Evolutionary conservation across 2,888 invertebrate genomes (phyloP), one percentile per base, ranked within the genome.

Genomic region (Chouioia cunea): DNA sequence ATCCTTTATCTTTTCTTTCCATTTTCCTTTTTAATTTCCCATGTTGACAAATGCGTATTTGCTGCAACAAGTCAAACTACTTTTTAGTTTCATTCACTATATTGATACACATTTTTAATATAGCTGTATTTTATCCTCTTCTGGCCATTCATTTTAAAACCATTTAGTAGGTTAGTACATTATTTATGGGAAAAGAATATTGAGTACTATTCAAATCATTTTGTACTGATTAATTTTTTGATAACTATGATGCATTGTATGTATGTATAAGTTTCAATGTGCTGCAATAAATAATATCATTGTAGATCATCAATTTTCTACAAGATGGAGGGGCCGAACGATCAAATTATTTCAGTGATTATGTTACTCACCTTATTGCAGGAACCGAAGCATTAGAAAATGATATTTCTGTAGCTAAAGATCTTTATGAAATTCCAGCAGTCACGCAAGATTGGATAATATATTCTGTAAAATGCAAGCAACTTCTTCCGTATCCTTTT

Each of bases 351-450:
- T 91, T 96, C 79, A 93, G 95, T 74, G 96, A 97, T 87, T 93
- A 93, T 87, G 94, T 97, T 76, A 97, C 97, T 53, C 97, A 97
- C 88, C 89, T 96, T 79, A 93, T 98, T 82, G 95, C 96, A 79
- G 97, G 94, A 27, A 88, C 91, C 77, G 93, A 95, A 87, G 93
- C 93, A 70, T 91, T 93, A 79, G 95, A 96, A 84, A 93, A 91
- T 81, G 97, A 96, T 85, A 90, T 97, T 78, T 91, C 91, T 69
- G 96, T 96, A 87, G 97, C 97, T 12, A 92, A 93, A 83, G 97
- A 98, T 83, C 89, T 98, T 16, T 98, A 97, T 86, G 96, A 95
- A 86, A 92, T 96, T 68, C 96, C 97, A 73, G 95, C 96, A 76
- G 93, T 97, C 66, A 93, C 92, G 52, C 91, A 92, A 81, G 90